phyloP scores from a whole-genome alignment of 2,797 vertebrate genomes.

The Euphonia xanthogaster region DNA sequence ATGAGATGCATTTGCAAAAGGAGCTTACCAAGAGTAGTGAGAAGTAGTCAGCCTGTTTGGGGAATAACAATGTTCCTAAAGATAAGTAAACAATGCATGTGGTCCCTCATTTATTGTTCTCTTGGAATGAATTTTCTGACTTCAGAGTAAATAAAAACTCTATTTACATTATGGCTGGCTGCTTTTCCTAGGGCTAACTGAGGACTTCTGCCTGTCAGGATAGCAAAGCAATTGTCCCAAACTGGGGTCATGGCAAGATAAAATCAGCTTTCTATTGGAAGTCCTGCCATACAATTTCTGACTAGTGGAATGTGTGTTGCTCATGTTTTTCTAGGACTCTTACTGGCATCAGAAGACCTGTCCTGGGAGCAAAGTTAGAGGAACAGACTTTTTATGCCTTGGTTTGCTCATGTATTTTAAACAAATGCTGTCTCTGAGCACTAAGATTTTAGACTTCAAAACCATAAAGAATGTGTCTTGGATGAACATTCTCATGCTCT shows the following conservation, averaged over 20 bases:
- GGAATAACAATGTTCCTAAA: background rate
- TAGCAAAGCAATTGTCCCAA: background rate
- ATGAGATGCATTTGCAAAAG: constrained; percentile 18
- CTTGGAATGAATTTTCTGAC: constrained; percentile 23
- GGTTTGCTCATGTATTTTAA: background rate
- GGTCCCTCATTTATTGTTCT: background rate
- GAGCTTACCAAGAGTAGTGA: background rate
- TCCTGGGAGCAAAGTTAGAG: background rate
- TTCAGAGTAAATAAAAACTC: constrained; percentile 39
- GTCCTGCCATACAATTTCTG: background rate
- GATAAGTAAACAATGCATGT: constrained; percentile 7
- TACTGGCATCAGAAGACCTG: background rate
- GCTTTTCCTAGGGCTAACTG: background rate
- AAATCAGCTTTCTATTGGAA: background rate
- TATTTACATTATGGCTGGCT: background rate
- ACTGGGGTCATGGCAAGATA: background rate
- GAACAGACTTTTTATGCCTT: background rate
- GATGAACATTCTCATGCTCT: background rate
- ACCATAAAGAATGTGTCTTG: background rate
- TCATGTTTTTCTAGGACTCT: background rate
- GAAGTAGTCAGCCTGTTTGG: background rate
- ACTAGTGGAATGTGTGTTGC: background rate
- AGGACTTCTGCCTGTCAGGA: constrained; percentile 4
- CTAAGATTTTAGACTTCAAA: background rate
- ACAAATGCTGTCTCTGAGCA: background rate